phyloP scores from a whole-genome alignment of 2,888 invertebrate genomes.

The Rhingia rostrata region DNA sequence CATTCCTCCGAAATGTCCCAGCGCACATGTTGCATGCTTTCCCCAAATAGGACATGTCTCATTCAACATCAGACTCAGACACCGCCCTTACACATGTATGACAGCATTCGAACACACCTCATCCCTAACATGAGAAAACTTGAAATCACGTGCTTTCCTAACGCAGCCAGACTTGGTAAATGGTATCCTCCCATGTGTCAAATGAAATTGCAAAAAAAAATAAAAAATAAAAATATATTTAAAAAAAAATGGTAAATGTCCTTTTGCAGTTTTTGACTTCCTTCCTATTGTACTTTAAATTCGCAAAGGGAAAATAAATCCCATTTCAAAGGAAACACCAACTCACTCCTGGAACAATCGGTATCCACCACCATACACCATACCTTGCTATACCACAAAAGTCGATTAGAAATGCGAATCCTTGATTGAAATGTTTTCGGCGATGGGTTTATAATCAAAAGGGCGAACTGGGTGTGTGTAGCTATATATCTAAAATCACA shows the following conservation, averaged over 20 bases:
- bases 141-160: slow-evolving; percentile 62
- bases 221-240: neutral
- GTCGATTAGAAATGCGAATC: slow-evolving; percentile 55
- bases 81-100: slow-evolving; percentile 30
- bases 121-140: slow-evolving; percentile 15
- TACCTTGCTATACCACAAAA: slow-evolving; percentile 12
- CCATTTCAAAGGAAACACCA: slow-evolving; percentile 28
- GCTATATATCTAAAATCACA: slow-evolving; percentile 41
- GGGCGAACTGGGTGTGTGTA: neutral
- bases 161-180: slow-evolving; percentile 35
- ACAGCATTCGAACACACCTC: neutral
- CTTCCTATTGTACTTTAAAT: slow-evolving; percentile 4
- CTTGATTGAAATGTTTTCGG: slow-evolving; percentile 70
- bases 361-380: neutral
- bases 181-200: slow-evolving; percentile 56
- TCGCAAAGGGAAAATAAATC: neutral
- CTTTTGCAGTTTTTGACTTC: slow-evolving; percentile 36
- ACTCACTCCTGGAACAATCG: neutral
- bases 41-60: slow-evolving; percentile 11
- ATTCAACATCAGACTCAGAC: slow-evolving; percentile 34
- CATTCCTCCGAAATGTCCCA: slow-evolving; percentile 23
- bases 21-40: neutral
- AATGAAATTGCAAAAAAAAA: slow-evolving; percentile 32
- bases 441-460: slow-evolving; percentile 59
- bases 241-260: slow-evolving; percentile 9